These are phyloP conservation scores for Drosophila greeni DNA, from an alignment of 2,888 invertebrate species.

Conservation along the genomic window DNA sequence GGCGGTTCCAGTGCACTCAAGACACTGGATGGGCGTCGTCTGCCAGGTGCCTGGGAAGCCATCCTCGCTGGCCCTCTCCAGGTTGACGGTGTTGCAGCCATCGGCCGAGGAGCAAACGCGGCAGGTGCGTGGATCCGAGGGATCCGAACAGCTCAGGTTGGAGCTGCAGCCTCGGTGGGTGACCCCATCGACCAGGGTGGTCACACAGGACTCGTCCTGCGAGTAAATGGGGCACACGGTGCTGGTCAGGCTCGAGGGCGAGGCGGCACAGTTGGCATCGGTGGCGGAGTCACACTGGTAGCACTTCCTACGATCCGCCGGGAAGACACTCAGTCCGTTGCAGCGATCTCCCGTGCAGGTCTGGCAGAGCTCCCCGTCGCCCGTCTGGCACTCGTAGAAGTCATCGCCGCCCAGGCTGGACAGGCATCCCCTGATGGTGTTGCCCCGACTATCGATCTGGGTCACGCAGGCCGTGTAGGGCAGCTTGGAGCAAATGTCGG, in stretches of 20 bases:
- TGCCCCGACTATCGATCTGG: conserved; percentile 63
- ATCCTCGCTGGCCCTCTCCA: conserved; percentile 55
- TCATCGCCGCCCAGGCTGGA: conserved; percentile 44
- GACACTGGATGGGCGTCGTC: conserved; percentile 67
- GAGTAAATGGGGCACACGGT: conserved; percentile 66
- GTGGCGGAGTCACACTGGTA: conserved; percentile 71
- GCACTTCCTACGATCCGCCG: conserved; percentile 62
- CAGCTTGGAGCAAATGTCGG: conserved; percentile 51
- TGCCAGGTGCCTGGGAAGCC: conserved; percentile 76
- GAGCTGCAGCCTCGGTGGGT: conserved; percentile 75
- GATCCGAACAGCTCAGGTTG: conserved; percentile 61
- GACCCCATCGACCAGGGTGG: conserved; percentile 54
- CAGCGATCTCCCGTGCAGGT: conserved; percentile 66
- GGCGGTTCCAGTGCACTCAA: conserved; percentile 54
- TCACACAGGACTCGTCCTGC: conserved; percentile 66
- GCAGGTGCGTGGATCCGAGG: conserved; percentile 60
- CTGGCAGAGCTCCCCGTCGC: conserved; percentile 57
- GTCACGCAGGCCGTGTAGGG: conserved; percentile 74
- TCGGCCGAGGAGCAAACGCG: conserved; percentile 57
- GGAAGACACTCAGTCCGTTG: conserved; percentile 69
- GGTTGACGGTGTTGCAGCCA: conserved; percentile 68
- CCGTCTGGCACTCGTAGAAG: conserved; percentile 67
- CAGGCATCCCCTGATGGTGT: conserved; percentile 72
- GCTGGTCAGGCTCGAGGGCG: conserved; percentile 62
- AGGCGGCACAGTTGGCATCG: conserved; percentile 51